phyloP scores from a whole-genome alignment of 1,140 invertebrate species.

The Mycetomoellerius zeteki region DNA sequence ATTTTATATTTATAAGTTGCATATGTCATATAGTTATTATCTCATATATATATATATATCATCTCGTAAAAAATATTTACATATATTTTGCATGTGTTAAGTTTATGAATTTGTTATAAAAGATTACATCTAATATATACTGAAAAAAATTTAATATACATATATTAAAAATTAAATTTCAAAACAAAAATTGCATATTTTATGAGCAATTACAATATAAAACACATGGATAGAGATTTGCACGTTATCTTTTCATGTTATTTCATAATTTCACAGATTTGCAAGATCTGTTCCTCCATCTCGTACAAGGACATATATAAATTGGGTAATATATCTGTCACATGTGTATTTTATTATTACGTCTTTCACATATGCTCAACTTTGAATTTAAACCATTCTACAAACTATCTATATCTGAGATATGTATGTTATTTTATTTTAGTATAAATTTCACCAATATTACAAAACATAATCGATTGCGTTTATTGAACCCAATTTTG shows the following conservation, averaged over 20 bases:
- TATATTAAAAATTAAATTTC: background rate
- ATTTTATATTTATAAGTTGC: background rate
- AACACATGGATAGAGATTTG: background rate
- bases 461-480: background rate
- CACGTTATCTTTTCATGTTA: background rate
- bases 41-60: background rate
- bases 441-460: background rate
- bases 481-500: background rate
- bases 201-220: background rate
- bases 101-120: background rate
- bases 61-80: background rate
- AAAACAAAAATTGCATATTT: background rate
- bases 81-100: background rate
- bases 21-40: background rate
- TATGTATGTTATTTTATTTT: constrained; percentile 17
- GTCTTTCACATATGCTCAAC: background rate
- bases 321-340: constrained; percentile 17
- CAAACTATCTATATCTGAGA: background rate
- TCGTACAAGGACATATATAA: constrained; percentile 20
- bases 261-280: constrained; percentile 34
- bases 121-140: background rate
- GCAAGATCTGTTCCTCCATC: background rate
- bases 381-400: constrained; percentile 21
- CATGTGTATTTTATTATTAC: constrained; percentile 23
- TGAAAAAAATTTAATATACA: background rate